Base-by-base conservation (phyloP, 2,113 vertebrate genomes). In the Telmatochromis sp. region DNA sequence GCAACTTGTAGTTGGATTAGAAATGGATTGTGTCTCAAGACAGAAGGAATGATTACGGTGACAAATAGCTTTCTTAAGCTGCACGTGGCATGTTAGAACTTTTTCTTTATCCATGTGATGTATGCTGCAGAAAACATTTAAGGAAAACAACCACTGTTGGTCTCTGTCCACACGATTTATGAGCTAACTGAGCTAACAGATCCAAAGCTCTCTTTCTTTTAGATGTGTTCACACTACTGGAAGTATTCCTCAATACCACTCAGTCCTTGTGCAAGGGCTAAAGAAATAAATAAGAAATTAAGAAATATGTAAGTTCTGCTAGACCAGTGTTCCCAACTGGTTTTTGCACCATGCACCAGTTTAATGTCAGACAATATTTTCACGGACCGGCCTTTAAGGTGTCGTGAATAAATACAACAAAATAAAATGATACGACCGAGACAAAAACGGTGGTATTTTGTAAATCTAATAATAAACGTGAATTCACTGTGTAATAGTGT, bases 361-460 rank as follows among this genome's bases (percentile, higher is more conserved):
- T 58, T 58, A 58, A 31, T 31, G 26, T 58, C 26, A 58, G 0
- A 58, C 14, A 58, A 9, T 58, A 58, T 58, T 31, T 31, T 58
- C 55, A 58, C 0, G 0, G 55, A 58, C 3, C 14, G 0, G 57
- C 57, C 26, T 58, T 6, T 58, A 58, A 58, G 26, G 57, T 58
- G 26, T 60, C 2, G 14, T 3, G 26, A 0, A 60, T 31, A 60
- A 31, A 31, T 58, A 17, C 55, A 58, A 31, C 55, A 58, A 58
- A 58, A 31, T 17, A 31, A 60, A 31, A 31, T 60, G 26, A 60
- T 0, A 31, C 1, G 0, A 6, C 14, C 5, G 0, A 31, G 57
- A 10, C 57, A 31, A 60, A 60, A 60, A 31, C 2, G 0, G 26
- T 60, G 14, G 8, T 60, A 60, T 60, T 31, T 60, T 60, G 57